These are phyloP conservation scores for Vimba vimba DNA, from an alignment of 2,113 vertebrate species.

Conservation along the genomic window DNA sequence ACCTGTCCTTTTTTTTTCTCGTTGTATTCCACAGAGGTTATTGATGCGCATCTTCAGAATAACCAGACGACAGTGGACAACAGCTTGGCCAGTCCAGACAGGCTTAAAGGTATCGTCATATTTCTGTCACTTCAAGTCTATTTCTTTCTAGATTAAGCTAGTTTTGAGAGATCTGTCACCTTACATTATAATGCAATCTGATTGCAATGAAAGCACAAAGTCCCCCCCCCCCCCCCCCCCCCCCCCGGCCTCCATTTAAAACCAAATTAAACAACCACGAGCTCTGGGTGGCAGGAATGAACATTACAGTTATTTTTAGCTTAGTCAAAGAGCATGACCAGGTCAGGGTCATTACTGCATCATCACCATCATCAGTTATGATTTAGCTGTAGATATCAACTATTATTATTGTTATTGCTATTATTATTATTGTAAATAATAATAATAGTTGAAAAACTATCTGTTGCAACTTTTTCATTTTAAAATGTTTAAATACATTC, in stretches of 20 bases:
- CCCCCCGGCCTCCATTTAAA: background rate
- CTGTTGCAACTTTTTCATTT: background rate
- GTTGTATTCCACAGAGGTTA: conserved; percentile 67
- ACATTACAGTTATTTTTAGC: conserved; percentile 7
- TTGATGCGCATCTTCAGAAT: conserved; percentile 80
- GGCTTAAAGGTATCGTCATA: conserved; percentile 69
- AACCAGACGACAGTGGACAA: conserved; percentile 75
- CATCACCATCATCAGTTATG: background rate
- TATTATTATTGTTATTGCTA: background rate
- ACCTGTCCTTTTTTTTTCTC: background rate
- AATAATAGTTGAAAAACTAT: background rate
- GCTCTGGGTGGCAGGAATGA: background rate
- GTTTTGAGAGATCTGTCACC: background rate
- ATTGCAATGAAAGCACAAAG: background rate
- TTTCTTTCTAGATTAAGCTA: background rate
- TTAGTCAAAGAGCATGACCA: background rate
- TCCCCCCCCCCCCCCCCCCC: too few relatives aligned
- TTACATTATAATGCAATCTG: background rate
- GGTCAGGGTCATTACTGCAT: conserved; percentile 2
- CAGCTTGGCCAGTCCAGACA: conserved; percentile 74
- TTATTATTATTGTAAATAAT: background rate
- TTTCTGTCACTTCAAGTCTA: background rate
- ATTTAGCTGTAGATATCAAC: background rate
- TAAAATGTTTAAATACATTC: background rate
- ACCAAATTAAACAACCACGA: background rate